Base-by-base conservation (phyloP, 2,888 invertebrate genomes). In the Matsumyia berberina region DNA sequence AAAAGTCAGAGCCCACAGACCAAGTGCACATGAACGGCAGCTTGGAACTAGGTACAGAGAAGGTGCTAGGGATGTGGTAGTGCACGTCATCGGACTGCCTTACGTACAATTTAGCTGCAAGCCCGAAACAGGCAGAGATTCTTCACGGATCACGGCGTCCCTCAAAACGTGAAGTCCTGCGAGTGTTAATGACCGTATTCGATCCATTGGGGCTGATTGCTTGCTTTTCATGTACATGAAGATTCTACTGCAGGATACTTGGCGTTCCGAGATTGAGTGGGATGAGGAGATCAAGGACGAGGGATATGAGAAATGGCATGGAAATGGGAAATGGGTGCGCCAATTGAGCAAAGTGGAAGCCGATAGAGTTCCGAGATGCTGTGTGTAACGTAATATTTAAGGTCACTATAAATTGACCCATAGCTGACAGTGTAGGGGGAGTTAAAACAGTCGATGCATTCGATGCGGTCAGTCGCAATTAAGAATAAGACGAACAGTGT, bases 51-150 rank as follows among this genome's bases (percentile, higher is more conserved):
- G 57, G 49, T 49, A 81, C 29, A 80, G 62, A 76, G 74, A 19
- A 44, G 17, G 72, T 86, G 6, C 53, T 80, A 31, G 74, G 82
- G 1, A 73, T 80, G 70, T 83, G 77, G 31, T 70, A 85, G 81
- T 66, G 42, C 24, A 58, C 76, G 46, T 39, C 44, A 8, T 62
- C 77, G 11, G 73, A 80, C 12, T 33, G 7, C 2, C 67, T 86
- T n/a, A 15, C 44, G 37, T 81, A 31, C 60, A 58, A 72, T 8
- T 35, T 58, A 5, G 72, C 72, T 12, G 24, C 31, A 0, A 15
- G 33, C 1, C 35, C 66, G 2, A 44, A 44, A 0, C 17, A 15
- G 3, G 17, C 17, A 1, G 15, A 5, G 7, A 5, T 15, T 44
- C 44, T 44, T 15, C 3, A 15, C 17, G 44, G 44, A 3, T 17